A percentile compares a stretch with the other conserved stretches of the same genome.
These are phyloP conservation scores for Spisula subtruncata DNA, from an alignment of 2,888 invertebrate genomes.

Conservation along the genomic window DNA sequence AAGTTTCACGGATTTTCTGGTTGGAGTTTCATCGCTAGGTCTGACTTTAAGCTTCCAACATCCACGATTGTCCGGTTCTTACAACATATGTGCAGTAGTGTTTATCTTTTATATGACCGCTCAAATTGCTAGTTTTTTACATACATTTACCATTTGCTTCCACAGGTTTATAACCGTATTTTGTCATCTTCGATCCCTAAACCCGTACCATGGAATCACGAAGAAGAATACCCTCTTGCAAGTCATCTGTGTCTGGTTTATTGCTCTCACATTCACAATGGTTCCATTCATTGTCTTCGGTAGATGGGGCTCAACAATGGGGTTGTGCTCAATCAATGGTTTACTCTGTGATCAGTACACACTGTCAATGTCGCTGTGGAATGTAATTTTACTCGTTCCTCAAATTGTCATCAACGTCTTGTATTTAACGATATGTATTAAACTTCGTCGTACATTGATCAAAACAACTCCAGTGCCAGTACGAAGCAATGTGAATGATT, in stretches of 20 bases:
- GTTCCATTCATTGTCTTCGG: neutral
- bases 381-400: neutral
- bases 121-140: neutral
- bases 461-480: neutral
- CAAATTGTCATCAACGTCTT: neutral
- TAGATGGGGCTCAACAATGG: neutral
- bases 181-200: neutral
- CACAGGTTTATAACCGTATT: neutral
- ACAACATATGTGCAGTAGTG: neutral
- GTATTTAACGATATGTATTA: neutral
- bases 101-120: neutral
- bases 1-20: conserved; percentile 19
- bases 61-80: neutral
- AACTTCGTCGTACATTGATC: neutral
- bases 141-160: neutral
- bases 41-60: neutral
- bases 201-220: neutral
- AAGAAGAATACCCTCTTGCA: neutral
- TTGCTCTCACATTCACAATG: neutral
- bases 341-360: neutral
- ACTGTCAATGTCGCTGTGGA: neutral
- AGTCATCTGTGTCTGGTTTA: neutral
- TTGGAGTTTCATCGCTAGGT: neutral
- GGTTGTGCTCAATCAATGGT: neutral
- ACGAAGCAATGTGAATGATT: neutral